Conservation (phyloP, 2,888 invertebrate species). For the Phaedon cochleariae region DNA sequence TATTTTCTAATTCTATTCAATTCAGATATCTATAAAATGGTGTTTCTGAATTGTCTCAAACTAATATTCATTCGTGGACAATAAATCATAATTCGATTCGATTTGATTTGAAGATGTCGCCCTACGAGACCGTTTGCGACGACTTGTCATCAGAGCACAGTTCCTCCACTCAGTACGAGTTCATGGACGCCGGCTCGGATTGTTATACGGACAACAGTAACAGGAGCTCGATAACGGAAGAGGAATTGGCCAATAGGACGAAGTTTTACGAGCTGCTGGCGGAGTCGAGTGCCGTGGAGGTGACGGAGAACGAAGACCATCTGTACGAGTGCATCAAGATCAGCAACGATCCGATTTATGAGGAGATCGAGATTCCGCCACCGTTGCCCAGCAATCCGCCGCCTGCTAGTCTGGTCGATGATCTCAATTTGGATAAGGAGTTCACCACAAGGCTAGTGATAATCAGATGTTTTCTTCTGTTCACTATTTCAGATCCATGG, state of each 20-base stretch:
- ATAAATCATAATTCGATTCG: too few relatives aligned
- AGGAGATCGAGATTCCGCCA: constrained; percentile 81
- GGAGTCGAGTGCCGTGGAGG: constrained; percentile 74
- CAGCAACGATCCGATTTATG: constrained; percentile 80
- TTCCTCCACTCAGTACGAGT: constrained; percentile 76
- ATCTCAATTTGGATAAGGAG: constrained; percentile 76
- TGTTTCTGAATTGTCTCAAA: too few relatives aligned
- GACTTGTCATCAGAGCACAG: constrained; percentile 64
- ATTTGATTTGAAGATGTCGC: too few relatives aligned
- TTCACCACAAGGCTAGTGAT: constrained; percentile 65
- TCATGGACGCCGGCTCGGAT: constrained; percentile 78
- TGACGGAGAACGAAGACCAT: constrained; percentile 73
- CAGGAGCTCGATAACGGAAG: constrained; percentile 65
- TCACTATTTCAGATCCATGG: too few relatives aligned
- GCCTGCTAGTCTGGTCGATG: constrained; percentile 70
- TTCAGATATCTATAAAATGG: too few relatives aligned
- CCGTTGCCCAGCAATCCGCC: constrained; percentile 82
- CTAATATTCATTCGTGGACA: too few relatives aligned
- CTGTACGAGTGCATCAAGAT: constrained; percentile 78
- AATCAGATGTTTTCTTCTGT: too few relatives aligned
- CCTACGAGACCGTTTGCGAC: too few relatives aligned
- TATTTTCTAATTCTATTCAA: too few relatives aligned
- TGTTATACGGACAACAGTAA: constrained; percentile 73
- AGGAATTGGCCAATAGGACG: constrained; percentile 70
- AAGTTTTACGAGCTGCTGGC: constrained; percentile 80